Percentiles rank a stretch among this genome's conserved stretches.
Conservation (phyloP, 2,888 invertebrate species). For the Athetis lepigone region DNA sequence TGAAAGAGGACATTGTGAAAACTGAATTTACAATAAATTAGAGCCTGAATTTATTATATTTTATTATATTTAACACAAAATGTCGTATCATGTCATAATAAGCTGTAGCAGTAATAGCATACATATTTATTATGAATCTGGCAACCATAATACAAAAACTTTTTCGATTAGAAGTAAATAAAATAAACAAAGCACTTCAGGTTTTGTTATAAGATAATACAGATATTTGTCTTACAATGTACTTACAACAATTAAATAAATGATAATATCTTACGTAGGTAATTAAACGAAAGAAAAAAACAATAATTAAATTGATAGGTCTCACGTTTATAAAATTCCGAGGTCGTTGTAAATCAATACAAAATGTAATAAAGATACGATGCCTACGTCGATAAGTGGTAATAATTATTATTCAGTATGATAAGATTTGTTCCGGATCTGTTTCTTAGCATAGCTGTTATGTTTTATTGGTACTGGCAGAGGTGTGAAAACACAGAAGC, state of each 20-base stretch:
- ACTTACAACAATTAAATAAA: constrained; percentile 6
- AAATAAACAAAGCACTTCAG: too few relatives aligned
- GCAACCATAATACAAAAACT: too few relatives aligned
- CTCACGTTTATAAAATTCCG: constrained; percentile 7
- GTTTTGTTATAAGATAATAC: too few relatives aligned
- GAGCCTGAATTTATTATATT: too few relatives aligned
- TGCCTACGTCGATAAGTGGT: neutral
- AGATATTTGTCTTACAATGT: neutral
- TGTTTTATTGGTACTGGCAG: neutral
- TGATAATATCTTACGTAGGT: neutral
- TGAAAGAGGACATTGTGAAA: neutral
- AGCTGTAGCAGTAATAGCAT: too few relatives aligned
- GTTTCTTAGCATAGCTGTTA: neutral
- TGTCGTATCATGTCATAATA: too few relatives aligned
- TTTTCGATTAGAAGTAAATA: too few relatives aligned
- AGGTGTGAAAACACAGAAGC: neutral
- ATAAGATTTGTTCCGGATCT: constrained; percentile 33
- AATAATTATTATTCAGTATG: constrained; percentile 8
- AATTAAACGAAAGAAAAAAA: neutral
- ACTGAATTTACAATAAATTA: neutral
- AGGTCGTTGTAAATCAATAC: constrained; percentile 33
- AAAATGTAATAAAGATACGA: constrained; percentile 7
- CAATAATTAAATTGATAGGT: neutral
- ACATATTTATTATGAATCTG: too few relatives aligned
- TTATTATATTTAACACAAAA: too few relatives aligned